phyloP scores from a whole-genome alignment of 2,113 vertebrate genomes.

The Takifugu bimaculatus region DNA sequence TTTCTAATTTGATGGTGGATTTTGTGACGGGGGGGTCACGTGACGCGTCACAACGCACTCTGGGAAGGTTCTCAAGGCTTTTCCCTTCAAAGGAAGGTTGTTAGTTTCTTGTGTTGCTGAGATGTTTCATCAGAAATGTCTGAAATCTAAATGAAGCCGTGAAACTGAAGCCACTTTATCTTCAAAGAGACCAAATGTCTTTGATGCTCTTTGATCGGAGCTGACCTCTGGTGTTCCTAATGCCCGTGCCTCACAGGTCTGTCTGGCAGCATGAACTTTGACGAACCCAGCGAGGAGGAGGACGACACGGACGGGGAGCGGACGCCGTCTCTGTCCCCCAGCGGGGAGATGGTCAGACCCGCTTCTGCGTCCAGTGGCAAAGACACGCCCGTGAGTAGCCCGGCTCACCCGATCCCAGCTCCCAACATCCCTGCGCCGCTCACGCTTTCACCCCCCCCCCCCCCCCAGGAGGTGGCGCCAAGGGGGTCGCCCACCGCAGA shows the following conservation, averaged over 20 bases:
- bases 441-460: neutral
- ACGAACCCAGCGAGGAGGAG: slow-evolving; percentile 80
- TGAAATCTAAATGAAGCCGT: too few relatives aligned
- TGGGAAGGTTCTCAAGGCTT: too few relatives aligned
- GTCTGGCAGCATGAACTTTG: slow-evolving; percentile 90
- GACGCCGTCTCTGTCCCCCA: slow-evolving; percentile 65
- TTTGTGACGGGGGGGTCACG: too few relatives aligned
- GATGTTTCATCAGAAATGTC: too few relatives aligned
- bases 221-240: neutral
- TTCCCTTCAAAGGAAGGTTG: too few relatives aligned
- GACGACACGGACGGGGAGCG: slow-evolving; percentile 67
- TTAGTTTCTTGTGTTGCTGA: too few relatives aligned
- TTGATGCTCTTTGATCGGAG: neutral
- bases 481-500: slow-evolving; percentile 73
- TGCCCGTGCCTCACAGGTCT: slow-evolving; percentile 74
- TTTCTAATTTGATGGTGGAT: too few relatives aligned
- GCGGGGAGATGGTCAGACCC: slow-evolving; percentile 75
- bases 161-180: too few relatives aligned
- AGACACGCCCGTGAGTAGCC: slow-evolving; percentile 75
- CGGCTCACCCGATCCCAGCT: too few relatives aligned
- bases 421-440: too few relatives aligned
- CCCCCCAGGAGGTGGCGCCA: slow-evolving; percentile 74
- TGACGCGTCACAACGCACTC: too few relatives aligned
- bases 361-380: slow-evolving; percentile 80
- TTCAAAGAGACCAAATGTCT: neutral